Percentiles rank a stretch among this genome's conserved stretches.
phyloP scores from a whole-genome alignment of 2,888 invertebrate species.

The Heliconius aoede region DNA sequence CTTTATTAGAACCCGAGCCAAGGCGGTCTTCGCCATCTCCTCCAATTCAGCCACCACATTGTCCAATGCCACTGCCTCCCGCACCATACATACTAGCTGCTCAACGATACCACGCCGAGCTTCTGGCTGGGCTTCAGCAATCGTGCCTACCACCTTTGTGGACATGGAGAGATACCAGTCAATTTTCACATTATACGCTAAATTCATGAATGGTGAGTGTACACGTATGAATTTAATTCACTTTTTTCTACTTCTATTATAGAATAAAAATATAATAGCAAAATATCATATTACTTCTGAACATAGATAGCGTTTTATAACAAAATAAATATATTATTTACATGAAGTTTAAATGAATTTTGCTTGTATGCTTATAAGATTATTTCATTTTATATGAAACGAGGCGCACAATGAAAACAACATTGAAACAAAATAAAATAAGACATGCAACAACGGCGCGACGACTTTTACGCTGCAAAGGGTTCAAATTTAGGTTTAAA shows the following conservation, averaged over 20 bases:
- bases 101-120: constrained; percentile 78
- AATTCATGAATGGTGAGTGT: constrained; percentile 80
- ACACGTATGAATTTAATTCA: not conserved
- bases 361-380: too few relatives aligned
- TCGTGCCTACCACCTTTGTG: constrained; percentile 77
- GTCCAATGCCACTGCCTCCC: constrained; percentile 72
- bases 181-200: constrained; percentile 81
- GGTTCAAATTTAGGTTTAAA: not conserved
- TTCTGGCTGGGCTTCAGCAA: constrained; percentile 77
- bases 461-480: not conserved
- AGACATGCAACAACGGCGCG: not conserved
- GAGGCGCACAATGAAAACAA: not conserved
- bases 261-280: not conserved
- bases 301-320: not conserved
- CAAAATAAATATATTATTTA: not conserved
- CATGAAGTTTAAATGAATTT: too few relatives aligned
- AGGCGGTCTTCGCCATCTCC: constrained; percentile 73
- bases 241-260: not conserved
- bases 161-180: constrained; percentile 80
- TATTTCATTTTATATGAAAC: not conserved
- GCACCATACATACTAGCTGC: constrained; percentile 74
- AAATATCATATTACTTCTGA: not conserved
- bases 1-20: constrained; percentile 90
- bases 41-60: constrained; percentile 79
- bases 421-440: not conserved